Base-by-base conservation (phyloP, 1,140 invertebrate species). In the Drosophila melanica region DNA sequence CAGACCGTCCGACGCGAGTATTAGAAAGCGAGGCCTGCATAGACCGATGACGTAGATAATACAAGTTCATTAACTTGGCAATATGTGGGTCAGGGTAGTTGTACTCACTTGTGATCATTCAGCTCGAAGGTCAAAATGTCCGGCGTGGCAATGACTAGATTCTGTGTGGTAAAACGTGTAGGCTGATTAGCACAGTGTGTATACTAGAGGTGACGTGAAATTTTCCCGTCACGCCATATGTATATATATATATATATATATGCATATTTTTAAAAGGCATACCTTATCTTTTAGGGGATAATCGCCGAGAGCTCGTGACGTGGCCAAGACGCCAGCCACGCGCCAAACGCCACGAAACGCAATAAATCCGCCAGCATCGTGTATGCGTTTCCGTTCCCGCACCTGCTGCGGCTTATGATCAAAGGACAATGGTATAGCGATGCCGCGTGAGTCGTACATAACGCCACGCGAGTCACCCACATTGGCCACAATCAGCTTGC, bases 401-500 rank as follows among this genome's bases (percentile, higher is more conserved):
- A 98, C 97, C 94, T 97, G 96, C 91, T 98, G 97, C 27, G 98
- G 98, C 93, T 99, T 99, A 87, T 99, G 98, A 92, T 99, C 98
- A 92, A 98, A 98, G 11, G 98, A 98, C 8, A 99, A 93, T 50
- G 98, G 97, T 74, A 99, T 97, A 5, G 96, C 96, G 92, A 96
- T 96, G 12, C 97, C 97, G 90, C 96, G 95, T 42, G 94, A 94
- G 93, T 98, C 97, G 93, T 97, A 98, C 95, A 99, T 97, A 0
- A 99, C 97, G 39, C 97, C 98, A 77, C 98, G 93, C 0, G 98
- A 99, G 92, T 99, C 98, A 8, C 98, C 98, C 27, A 99, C 97
- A 94, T 99, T 99, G 7, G 98, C 98, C 23, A 99, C 97, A 70
- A 97, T 96, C 48, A 99, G 92, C 77, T 95, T 94, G 76, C 95